These are phyloP conservation scores for Rhipidura dahli DNA, from an alignment of 2,113 vertebrate genomes.

Conservation along the genomic window DNA sequence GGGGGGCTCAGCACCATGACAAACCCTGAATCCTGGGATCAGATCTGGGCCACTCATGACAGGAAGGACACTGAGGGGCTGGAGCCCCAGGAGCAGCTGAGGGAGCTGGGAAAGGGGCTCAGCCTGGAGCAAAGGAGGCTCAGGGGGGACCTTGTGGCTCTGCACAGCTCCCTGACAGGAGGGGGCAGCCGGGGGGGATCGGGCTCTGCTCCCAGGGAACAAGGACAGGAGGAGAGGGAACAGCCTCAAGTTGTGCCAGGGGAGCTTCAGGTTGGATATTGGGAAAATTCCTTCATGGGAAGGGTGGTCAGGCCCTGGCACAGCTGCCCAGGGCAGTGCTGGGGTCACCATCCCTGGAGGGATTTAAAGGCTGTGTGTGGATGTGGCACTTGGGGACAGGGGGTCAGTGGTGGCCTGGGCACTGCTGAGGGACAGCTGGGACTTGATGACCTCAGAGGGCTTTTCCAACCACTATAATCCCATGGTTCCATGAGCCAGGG, in stretches of 20 bases:
- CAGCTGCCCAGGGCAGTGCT: not conserved
- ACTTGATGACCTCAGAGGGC: not conserved
- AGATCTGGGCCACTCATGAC: accelerated
- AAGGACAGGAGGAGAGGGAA: accelerated
- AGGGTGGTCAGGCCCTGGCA: not conserved
- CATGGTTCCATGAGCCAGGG: not conserved
- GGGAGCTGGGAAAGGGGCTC: not conserved
- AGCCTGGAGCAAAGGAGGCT: not conserved
- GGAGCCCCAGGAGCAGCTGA: not conserved
- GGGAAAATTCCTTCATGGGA: accelerated
- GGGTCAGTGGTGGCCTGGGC: not conserved
- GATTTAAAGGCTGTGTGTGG: accelerated
- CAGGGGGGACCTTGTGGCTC: not conserved
- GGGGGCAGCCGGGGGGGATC: accelerated
- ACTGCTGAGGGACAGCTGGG: not conserved
- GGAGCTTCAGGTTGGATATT: accelerated
- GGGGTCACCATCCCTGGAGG: accelerated
- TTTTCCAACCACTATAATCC: not conserved
- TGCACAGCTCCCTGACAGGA: not conserved
- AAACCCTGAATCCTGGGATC: not conserved
- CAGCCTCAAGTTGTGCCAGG: accelerated
- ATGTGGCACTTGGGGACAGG: not conserved
- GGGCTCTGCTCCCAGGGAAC: not conserved
- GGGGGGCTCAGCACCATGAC: not conserved
- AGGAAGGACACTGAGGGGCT: accelerated